These are phyloP conservation scores for Chloroclysta siterata DNA, from an alignment of 2,888 invertebrate genomes.

Conservation along the genomic window DNA sequence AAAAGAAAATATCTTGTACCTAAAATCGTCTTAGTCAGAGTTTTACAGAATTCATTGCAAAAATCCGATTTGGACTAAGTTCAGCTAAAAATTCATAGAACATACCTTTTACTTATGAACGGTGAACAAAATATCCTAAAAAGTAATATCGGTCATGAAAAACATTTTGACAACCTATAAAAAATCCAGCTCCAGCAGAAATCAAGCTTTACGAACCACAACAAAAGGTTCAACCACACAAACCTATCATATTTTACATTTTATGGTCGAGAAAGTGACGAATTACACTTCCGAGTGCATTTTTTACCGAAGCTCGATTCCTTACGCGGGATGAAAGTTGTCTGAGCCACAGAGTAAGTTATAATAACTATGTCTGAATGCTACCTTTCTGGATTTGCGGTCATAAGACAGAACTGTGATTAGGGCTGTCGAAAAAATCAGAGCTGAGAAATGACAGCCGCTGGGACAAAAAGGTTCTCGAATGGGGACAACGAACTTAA, in stretches of 20 bases:
- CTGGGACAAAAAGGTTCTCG: no score
- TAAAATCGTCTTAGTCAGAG: no score
- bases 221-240: conserved; percentile 17
- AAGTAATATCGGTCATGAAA: no score
- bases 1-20: no score
- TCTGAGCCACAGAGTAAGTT: conserved; percentile 19
- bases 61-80: no score
- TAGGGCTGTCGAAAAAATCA: conserved; percentile 21
- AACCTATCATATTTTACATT: conserved; percentile 11
- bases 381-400: conserved; percentile 30
- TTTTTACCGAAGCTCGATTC: conserved; percentile 20
- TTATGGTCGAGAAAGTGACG: conserved; percentile 34
- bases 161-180: neutral
- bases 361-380: conserved; percentile 29
- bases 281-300: conserved; percentile 18
- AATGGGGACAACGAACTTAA: no score
- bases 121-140: no score
- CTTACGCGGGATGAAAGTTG: conserved; percentile 33
- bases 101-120: no score
- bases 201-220: conserved; percentile 14
- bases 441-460: neutral
- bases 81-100: no score
- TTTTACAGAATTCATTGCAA: no score
- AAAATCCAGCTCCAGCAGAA: no score
- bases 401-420: conserved; percentile 12